Percentiles rank a stretch among this genome's conserved stretches.
phyloP scores from a whole-genome alignment of 1,140 invertebrate species.

The Scaptomyza hsui region DNA sequence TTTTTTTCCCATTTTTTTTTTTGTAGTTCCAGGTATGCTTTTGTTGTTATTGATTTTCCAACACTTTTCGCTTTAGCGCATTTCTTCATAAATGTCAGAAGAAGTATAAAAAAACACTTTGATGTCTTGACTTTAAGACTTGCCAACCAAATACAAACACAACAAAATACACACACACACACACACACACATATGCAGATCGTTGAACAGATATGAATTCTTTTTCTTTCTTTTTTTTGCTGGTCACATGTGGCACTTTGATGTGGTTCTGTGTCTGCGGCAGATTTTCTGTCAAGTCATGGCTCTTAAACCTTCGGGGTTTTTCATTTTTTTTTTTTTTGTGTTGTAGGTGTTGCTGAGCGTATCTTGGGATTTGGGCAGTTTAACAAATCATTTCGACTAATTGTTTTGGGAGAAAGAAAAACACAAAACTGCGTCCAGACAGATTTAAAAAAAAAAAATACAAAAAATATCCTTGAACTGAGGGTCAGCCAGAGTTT shows the following conservation, averaged over 20 bases:
- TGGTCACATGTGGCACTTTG: constrained; percentile 46
- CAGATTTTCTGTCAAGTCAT: constrained; percentile 57
- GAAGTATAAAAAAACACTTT: constrained; percentile 49
- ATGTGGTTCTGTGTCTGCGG: constrained; percentile 41
- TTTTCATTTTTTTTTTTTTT: constrained; percentile 10
- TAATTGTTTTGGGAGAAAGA: constrained; percentile 54
- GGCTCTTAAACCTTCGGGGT: constrained; percentile 38
- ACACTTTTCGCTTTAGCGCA: constrained; percentile 40
- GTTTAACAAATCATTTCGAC: constrained; percentile 63
- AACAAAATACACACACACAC: constrained; percentile 12
- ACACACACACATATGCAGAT: background rate
- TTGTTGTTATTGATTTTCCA: constrained; percentile 63
- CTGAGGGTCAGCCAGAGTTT: constrained; percentile 8
- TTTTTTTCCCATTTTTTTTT: constrained; percentile 9
- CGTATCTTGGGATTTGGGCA: constrained; percentile 10
- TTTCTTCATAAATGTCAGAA: constrained; percentile 59
- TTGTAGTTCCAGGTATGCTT: background rate
- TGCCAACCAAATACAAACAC: constrained; percentile 20
- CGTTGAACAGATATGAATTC: constrained; percentile 26
- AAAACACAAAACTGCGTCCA: no score
- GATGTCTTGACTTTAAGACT: constrained; percentile 70
- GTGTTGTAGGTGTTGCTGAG: constrained; percentile 11
- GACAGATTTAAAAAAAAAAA: background rate
- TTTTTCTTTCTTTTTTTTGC: constrained; percentile 33
- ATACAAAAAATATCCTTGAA: constrained; percentile 33